Evolutionary conservation across 2,113 vertebrate species (phyloP).

Genomic region (Odontesthes bonariensis): DNA sequence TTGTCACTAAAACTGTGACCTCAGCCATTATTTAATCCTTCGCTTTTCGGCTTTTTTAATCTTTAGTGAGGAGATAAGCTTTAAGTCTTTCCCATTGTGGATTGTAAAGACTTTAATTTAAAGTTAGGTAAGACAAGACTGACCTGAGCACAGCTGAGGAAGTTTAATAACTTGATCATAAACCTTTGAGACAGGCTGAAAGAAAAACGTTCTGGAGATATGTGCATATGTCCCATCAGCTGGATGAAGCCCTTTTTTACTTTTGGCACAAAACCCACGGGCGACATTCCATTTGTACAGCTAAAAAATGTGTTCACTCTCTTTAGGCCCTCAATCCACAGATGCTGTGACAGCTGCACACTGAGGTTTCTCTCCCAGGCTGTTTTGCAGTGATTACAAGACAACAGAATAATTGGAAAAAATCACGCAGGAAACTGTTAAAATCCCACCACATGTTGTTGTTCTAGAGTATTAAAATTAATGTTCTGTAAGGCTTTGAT

Average conservation of each 20-base stretch:
- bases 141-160: conserved; percentile 20
- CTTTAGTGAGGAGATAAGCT: conserved; percentile 8
- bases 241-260: conserved; percentile 5
- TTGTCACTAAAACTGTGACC: neutral
- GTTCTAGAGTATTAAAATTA: conserved; percentile 11
- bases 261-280: neutral
- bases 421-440: conserved; percentile 21
- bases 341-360: conserved; percentile 25
- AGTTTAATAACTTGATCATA: conserved; percentile 30
- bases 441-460: neutral
- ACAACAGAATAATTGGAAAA: conserved; percentile 32
- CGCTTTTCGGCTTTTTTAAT: conserved; percentile 39
- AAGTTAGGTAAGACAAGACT: neutral
- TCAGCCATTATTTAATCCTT: conserved; percentile 13
- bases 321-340: neutral
- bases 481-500: conserved; percentile 9
- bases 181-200: neutral
- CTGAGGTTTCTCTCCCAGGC: neutral
- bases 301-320: neutral
- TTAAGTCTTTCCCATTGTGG: neutral
- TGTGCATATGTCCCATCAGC: neutral
- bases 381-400: neutral
- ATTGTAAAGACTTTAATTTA: conserved; percentile 27
- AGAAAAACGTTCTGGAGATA: neutral
- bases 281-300: neutral